Conservation (phyloP, 2,888 invertebrate species). For the Bombylius major region DNA sequence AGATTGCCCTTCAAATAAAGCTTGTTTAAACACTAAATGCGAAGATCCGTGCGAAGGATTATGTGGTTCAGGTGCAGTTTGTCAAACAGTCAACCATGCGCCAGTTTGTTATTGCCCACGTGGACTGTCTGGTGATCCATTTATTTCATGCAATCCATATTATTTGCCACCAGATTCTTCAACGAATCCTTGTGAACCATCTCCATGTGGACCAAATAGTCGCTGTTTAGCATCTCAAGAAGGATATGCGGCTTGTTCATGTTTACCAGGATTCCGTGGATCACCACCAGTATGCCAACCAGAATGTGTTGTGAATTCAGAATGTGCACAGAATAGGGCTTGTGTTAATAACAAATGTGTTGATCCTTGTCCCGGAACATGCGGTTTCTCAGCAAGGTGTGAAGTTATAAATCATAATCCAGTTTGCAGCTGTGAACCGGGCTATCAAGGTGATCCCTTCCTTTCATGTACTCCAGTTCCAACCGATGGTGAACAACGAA, state of each 20-base stretch:
- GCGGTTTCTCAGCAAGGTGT: slow-evolving; percentile 64
- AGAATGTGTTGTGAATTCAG: slow-evolving; percentile 71
- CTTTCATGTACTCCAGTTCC: slow-evolving; percentile 43
- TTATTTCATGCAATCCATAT: slow-evolving; percentile 53
- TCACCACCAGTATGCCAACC: slow-evolving; percentile 73
- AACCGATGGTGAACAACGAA: slow-evolving; percentile 29
- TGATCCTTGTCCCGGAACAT: slow-evolving; percentile 74
- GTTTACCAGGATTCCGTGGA: slow-evolving; percentile 63
- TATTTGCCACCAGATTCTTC: slow-evolving; percentile 31
- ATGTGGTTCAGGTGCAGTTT: slow-evolving; percentile 62
- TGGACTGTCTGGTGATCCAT: slow-evolving; percentile 61
- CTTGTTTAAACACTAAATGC: slow-evolving; percentile 68
- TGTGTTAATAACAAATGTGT: slow-evolving; percentile 68
- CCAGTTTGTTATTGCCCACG: slow-evolving; percentile 66
- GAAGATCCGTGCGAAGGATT: slow-evolving; percentile 62
- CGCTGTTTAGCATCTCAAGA: slow-evolving; percentile 57
- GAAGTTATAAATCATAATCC: slow-evolving; percentile 75
- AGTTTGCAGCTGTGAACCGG: slow-evolving; percentile 64
- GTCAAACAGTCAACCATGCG: slow-evolving; percentile 59
- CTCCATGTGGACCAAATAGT: slow-evolving; percentile 70
- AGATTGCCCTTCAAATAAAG: slow-evolving; percentile 56
- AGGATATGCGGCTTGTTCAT: slow-evolving; percentile 66
- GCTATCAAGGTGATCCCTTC: slow-evolving; percentile 72
- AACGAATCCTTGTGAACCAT: slow-evolving; percentile 63
- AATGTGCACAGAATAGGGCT: slow-evolving; percentile 65